Percentiles rank a stretch among this genome's conserved stretches.
phyloP scores from a whole-genome alignment of 2,113 vertebrate genomes.

The Fregetta grallaria region DNA sequence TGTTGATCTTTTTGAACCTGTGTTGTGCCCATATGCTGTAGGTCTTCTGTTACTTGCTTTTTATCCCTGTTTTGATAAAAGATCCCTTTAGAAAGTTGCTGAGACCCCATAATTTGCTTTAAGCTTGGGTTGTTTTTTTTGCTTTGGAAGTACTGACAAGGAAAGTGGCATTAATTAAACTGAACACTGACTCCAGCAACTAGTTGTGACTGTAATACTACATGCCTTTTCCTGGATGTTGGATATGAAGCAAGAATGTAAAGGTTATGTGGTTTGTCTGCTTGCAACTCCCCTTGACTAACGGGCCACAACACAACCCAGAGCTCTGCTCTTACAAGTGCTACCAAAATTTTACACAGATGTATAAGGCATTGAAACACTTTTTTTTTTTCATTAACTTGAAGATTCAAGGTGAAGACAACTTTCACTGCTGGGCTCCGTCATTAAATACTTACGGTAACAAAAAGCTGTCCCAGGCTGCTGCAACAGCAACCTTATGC shows the following conservation, averaged over 20 bases:
- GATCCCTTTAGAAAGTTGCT: background rate
- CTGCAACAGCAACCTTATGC: background rate
- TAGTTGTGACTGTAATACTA: background rate
- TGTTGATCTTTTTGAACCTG: background rate
- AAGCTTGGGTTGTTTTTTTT: background rate
- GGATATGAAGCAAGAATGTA: background rate
- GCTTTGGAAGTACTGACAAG: background rate
- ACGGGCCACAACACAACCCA: background rate
- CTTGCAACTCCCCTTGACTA: background rate
- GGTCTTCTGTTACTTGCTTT: background rate
- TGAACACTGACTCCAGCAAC: background rate
- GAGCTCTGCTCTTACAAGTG: background rate
- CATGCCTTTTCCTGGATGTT: background rate
- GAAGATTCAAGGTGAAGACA: background rate
- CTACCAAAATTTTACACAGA: background rate
- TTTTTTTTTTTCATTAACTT: background rate
- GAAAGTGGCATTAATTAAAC: background rate
- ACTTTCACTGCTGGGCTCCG: background rate
- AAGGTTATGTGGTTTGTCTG: background rate
- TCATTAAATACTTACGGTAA: rapidly evolving
- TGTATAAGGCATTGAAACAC: background rate
- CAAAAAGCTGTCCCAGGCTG: background rate
- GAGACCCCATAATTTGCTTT: background rate
- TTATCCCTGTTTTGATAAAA: background rate
- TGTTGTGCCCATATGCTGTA: background rate